phyloP scores from a whole-genome alignment of 2,888 invertebrate species.

The Lasioglossum leucozonium region DNA sequence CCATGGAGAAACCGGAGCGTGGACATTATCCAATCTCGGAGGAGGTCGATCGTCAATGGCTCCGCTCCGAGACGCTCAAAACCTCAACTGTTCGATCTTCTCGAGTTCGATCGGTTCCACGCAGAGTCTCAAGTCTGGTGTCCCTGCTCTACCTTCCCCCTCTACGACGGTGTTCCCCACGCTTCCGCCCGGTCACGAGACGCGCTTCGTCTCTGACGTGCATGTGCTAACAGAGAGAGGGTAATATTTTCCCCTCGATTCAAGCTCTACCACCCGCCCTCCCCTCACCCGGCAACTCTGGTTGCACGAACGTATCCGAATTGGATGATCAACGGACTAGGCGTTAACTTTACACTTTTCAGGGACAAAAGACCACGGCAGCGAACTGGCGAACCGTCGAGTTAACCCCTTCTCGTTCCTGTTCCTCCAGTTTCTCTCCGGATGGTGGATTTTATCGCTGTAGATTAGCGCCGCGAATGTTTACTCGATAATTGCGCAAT shows the following conservation, averaged over 20 bases:
- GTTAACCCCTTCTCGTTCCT: background rate
- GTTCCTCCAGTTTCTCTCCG: constrained; percentile 2
- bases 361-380: background rate
- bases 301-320: background rate
- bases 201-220: too few species aligned
- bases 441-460: constrained; percentile 12
- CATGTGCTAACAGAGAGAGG: too few species aligned
- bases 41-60: constrained; percentile 23
- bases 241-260: too few species aligned
- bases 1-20: constrained; percentile 26
- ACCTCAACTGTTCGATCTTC: constrained; percentile 1
- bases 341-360: background rate
- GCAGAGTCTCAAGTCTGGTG: too few species aligned
- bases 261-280: too few species aligned
- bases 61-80: background rate
- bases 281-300: too few species aligned
- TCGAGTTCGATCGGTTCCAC: background rate
- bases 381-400: background rate
- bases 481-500: constrained; percentile 65
- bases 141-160: too few species aligned
- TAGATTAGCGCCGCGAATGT: constrained; percentile 24
- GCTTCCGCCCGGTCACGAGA: too few species aligned
- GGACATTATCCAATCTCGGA: constrained; percentile 54
- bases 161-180: too few species aligned
- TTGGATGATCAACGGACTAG: background rate